Evolutionary conservation across 1,140 invertebrate genomes (phyloP).

Genomic region (Ceratosolen fusciceps): DNA sequence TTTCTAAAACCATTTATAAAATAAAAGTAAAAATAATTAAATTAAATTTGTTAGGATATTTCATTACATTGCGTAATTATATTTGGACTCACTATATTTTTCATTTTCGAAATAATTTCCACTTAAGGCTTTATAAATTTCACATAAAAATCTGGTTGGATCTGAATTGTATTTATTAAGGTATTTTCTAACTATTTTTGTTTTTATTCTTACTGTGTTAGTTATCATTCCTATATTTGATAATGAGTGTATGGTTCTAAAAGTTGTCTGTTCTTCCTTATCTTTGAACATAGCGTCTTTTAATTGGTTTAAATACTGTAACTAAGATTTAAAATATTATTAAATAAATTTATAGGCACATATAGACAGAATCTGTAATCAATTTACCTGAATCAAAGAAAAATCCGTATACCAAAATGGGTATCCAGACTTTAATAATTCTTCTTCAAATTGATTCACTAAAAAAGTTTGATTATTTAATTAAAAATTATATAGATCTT

Average conservation of each 20-base stretch:
- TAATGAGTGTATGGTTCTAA: conserved; percentile 55
- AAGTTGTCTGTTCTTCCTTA: conserved; percentile 57
- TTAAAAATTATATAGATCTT: not conserved
- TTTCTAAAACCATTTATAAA: conserved; percentile 55
- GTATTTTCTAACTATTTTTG: conserved; percentile 55
- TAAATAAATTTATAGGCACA: not conserved
- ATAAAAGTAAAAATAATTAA: not conserved
- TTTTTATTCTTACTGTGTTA: conserved; percentile 55
- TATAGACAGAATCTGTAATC: not conserved
- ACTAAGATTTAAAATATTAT: conserved; percentile 9
- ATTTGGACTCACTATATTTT: conserved; percentile 56
- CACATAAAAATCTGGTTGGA: conserved; percentile 59
- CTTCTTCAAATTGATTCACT: too few relatives aligned
- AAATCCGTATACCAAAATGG: conserved; percentile 67
- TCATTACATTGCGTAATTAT: not conserved
- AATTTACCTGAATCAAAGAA: conserved; percentile 63
- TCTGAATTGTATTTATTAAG: conserved; percentile 52
- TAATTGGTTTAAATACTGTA: conserved; percentile 53
- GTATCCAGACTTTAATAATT: not conserved
- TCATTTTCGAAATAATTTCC: conserved; percentile 65
- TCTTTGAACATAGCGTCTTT: conserved; percentile 60
- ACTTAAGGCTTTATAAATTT: conserved; percentile 61
- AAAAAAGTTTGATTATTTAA: too few relatives aligned
- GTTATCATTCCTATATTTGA: conserved; percentile 62
- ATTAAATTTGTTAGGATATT: not conserved